A percentile compares a stretch with the other conserved stretches of the same genome.
Conservation (phyloP, 2,888 invertebrate genomes). For the Drosophila sordidula region DNA sequence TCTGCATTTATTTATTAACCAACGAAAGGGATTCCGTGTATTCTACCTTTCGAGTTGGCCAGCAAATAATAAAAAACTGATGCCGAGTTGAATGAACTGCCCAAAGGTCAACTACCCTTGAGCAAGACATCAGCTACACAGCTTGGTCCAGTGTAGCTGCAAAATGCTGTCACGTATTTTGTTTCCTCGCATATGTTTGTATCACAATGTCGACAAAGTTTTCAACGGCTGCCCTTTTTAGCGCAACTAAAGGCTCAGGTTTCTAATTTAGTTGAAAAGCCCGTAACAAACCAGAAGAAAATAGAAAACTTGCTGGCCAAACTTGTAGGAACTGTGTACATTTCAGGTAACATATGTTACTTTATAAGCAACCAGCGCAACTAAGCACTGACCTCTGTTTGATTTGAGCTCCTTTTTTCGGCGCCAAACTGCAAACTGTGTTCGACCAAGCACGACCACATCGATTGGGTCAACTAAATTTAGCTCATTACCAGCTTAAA, state of each 20-base stretch:
- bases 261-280: constrained; percentile 73
- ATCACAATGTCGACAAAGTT: constrained; percentile 52
- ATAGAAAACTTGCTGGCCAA: constrained; percentile 10
- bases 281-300: constrained; percentile 5
- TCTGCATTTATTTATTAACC: not conserved
- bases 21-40: not conserved
- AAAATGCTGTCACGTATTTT: constrained; percentile 70
- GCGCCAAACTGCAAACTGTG: constrained; percentile 23
- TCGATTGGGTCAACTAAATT: constrained; percentile 55
- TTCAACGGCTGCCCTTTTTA: constrained; percentile 18
- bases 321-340: constrained; percentile 6
- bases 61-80: constrained; percentile 18
- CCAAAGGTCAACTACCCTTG: constrained; percentile 26
- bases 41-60: not conserved
- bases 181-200: constrained; percentile 47
- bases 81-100: constrained; percentile 46
- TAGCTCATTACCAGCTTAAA: constrained; percentile 50
- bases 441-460: constrained; percentile 24
- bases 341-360: constrained; percentile 25
- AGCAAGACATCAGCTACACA: constrained; percentile 8
- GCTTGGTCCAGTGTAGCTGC: constrained; percentile 16
- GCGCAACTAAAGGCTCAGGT: constrained; percentile 47
- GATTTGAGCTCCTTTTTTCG: constrained; percentile 52
- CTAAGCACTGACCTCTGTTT: constrained; percentile 27
- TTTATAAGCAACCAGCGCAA: constrained; percentile 25